Evolutionary conservation across 1,140 invertebrate species (phyloP), one percentile per base, ranked within the genome.

Genomic region (Melipona quadrifasciata): DNA sequence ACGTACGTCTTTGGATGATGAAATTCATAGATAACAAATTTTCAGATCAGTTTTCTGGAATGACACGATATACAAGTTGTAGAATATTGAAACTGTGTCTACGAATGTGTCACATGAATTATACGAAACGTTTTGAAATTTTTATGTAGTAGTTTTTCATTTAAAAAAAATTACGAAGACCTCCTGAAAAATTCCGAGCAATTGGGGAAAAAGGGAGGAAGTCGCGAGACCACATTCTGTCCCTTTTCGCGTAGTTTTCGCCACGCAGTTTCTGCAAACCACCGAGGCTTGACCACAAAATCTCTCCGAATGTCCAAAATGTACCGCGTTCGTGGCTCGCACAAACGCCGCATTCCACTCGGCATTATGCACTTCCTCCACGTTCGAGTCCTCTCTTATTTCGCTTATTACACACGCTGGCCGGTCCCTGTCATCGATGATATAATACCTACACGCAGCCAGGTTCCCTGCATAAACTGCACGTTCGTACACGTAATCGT

Each of bases 301-400:
- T 31, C 3, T 2, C 10, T 27, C 21, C 27, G n/a, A 16, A n/a
- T 47, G 24, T 71, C n/a, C 39, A 71, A 71, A 71, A 24, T 39
- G n/a, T 61, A 70, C 34, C 24, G 39, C 24, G 39, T 71, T n/a
- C 47, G n/a, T n/a, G n/a, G n/a, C n/a, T n/a, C n/a, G n/a, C n/a
- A n/a, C n/a, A n/a, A n/a, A n/a, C n/a, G n/a, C n/a, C n/a, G n/a
- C n/a, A 31, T 78, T 78, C 47, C n/a, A 53, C 1, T 51, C 1
- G 5, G 16, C 19, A 34, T 78, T 53, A 67, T 67, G 27, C 76
- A 10, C n/a, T 61, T 51, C 11, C 19, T 31, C 51, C 57, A n/a
- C 14, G 57, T 10, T 21, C 51, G 19, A 17, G 55, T 53, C 74
- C 72, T 47, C 57, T 53, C 51, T 74, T 82, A 75, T n/a, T 74